Conservation (phyloP, 2,888 invertebrate species). For the Lucinisca nassula region DNA sequence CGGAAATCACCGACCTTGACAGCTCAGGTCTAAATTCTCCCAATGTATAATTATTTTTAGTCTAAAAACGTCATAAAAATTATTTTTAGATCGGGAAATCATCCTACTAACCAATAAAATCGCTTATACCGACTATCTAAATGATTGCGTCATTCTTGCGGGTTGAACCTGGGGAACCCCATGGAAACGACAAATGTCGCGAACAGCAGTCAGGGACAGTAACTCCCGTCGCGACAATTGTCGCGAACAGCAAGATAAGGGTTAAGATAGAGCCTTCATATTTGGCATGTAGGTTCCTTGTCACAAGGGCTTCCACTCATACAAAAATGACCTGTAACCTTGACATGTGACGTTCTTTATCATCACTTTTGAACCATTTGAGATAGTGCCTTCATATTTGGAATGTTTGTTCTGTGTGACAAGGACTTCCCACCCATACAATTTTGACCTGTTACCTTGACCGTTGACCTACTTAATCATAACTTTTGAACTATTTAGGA, state of each 20-base stretch:
- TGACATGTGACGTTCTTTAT: no score
- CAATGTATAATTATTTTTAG: background rate
- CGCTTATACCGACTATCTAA: background rate
- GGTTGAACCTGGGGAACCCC: background rate
- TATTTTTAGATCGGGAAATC: constrained; percentile 3
- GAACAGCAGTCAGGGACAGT: background rate
- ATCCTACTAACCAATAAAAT: background rate
- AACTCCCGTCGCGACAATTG: background rate
- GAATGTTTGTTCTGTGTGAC: no score
- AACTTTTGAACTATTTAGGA: no score
- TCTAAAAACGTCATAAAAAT: background rate
- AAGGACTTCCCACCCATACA: no score
- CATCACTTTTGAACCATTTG: no score
- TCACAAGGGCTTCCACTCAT: no score
- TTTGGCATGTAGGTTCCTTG: no score
- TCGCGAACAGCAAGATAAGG: background rate
- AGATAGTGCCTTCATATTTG: no score
- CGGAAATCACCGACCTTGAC: background rate
- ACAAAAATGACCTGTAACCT: no score
- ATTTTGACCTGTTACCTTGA: no score
- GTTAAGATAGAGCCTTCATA: no score
- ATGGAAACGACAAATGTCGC: background rate
- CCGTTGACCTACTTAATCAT: no score
- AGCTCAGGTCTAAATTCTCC: background rate
- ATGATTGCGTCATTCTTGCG: background rate